Evolutionary conservation across 2,113 vertebrate species (phyloP), one percentile per base, ranked within the genome.

Genomic region (Malurus cyaneus): DNA sequence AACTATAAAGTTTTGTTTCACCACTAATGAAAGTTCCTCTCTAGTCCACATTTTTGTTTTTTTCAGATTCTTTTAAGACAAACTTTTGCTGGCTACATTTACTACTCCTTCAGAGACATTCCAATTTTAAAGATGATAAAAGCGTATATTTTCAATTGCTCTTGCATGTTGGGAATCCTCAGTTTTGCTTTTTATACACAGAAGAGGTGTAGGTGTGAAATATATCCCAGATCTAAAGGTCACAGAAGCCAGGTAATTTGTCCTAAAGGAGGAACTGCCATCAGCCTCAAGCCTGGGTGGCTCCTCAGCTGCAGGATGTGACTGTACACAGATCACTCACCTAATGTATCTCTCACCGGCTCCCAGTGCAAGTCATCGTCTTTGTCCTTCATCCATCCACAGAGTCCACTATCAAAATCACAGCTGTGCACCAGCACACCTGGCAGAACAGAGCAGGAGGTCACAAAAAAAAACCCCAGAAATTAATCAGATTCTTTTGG

Each of bases 331-430:
- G n/a, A 7, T 9, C 3, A 25, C 73, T 94, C 91, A 98, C 98
- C 98, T 97, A 96, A 94, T 0, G 29, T 62, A 67, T 99, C 98
- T 86, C 97, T 97, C 34, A 98, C 96, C 7, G 98, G 98, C 91
- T 99, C 99, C 99, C 99, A 99, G 93, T 99, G 99, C 84, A 98
- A 92, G 85, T 99, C 98, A 44, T 98, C 98, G 1, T 98, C 98
- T 96, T 97, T 98, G 90, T 98, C 98, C 79, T 98, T 97, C 93
- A 99, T 98, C 99, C 99, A 99, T 12, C 98, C 98, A 24, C 99
- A 99, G 18, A 99, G 98, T 18, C 99, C 99, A 9, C 98, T 96
- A 66, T 99, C 99, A 97, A 99, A 99, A 67, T 98, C 98, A 83
- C 99, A 99, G 97, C 98, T 99, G 95, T 99, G 98, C 47, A 98